Evolutionary conservation across 2,888 invertebrate species (phyloP), one percentile per base, ranked within the genome.

Genomic region (Standfussiana lucernea): DNA sequence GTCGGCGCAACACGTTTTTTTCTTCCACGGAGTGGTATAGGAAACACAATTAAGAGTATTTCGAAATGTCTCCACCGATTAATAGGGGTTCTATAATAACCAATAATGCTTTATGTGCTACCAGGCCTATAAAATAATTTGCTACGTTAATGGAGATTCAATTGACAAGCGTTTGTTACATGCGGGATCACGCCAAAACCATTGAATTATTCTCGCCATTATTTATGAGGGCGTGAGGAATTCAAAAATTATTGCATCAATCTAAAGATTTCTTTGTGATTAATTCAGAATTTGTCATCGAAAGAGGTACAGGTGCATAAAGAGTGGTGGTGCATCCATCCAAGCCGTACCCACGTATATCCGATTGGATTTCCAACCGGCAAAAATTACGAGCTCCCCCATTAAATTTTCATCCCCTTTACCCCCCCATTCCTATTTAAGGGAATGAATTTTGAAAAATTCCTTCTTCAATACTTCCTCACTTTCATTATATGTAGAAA

Each of bases 211-310:
- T 72, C 4, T 11, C 59, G 10, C 59, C 59, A 11, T 40, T 35
- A 32, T 32, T 65, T 62, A 72, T 71, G 53, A 65, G 71, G 71
- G 84, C 47, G 80, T 66, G 45, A 69, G 65, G 37, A 71, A 53
- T 61, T 61, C 7, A 1, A 10, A 61, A 42, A 47, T 37, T 1
- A 45, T 21, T 40, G 18, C 35, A 15, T 59, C 10, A 13, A 15
- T 69, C 15, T 35, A 35, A 28, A 10, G 4, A 32, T 32, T 32
- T 24, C 13, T 50, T n/a, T 3, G 24, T 35, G 10, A 47, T 47
- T 0, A 0, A 47, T 35, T 35, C 6, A 10, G 7, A 11, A 21
- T 35, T n/a, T 15, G 15, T 15, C 24, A 45, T 67, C 15, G 8
- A 6, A 15, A 24, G 15, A 32, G 24, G 10, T 32, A 59, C 3